Evolutionary conservation across 2,113 vertebrate genomes (phyloP), one percentile per base, ranked within the genome.

Genomic region (Hyla sarda): DNA sequence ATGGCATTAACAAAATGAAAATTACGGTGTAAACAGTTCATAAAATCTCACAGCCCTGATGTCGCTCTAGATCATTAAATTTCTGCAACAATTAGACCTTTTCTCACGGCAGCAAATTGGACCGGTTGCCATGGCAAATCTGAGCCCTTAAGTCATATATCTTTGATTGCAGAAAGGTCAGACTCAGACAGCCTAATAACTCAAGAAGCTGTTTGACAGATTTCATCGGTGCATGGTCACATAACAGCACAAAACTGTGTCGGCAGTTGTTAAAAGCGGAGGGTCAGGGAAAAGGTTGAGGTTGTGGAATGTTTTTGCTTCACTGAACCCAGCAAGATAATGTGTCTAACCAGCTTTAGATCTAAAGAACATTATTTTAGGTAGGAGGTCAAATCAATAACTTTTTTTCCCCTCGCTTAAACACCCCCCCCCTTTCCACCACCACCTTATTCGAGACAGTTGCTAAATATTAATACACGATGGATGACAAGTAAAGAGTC

Each of bases 11-110:
- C 97, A 98, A 98, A 95, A 99, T 98, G 97, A 98, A 98, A 99
- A 99, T 98, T 97, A 99, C 97, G 96, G 97, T 97, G 97, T 99
- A 98, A 99, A 99, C 97, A 99, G 96, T 99, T 99, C 97, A 99
- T 99, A 99, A 99, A 99, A 99, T 97, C 97, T 98, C 97, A 96
- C 97, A 98, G 97, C 97, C 97, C 97, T 97, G 96, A 99, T 98
- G 97, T 99, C 97, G 97, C 96, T 98, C 97, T 96, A 97, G 97
- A 99, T 98, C 97, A 99, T 98, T 99, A 98, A 97, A 99, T 98
- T 98, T 98, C 97, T 99, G 97, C 97, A 98, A 99, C 98, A 99
- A 99, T 98, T 99, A 98, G 97, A 98, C 97, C 96, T 98, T 99
- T 99, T 97, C 96, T 99, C 97, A 98, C 96, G 95, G 97, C 97